Evolutionary conservation across 2,888 invertebrate species (phyloP).

Genomic region (Glyphotaelius pellucidus): DNA sequence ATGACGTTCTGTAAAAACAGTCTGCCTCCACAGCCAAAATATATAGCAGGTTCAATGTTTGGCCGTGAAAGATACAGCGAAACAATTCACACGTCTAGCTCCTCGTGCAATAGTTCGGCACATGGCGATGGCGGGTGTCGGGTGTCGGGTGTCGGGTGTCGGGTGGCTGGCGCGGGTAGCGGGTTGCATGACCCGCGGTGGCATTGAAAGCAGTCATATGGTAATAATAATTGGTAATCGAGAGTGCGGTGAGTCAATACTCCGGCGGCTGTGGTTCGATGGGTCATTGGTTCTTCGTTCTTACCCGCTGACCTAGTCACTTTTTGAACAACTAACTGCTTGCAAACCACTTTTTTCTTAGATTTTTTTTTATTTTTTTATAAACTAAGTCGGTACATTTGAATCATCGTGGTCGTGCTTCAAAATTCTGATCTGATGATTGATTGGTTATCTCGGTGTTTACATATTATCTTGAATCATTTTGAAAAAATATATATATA

Average conservation of each 20-base stretch:
- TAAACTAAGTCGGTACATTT: not conserved
- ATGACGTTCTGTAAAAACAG: not conserved
- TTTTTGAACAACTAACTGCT: not conserved
- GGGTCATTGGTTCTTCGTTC: slow-evolving; percentile 24
- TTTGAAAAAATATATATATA: too few species aligned
- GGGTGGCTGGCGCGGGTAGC: not conserved
- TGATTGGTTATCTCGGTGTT: too few species aligned
- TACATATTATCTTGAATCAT: too few species aligned
- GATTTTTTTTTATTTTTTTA: not conserved
- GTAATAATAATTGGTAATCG: slow-evolving; percentile 4
- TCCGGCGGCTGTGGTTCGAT: not conserved
- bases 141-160: not conserved
- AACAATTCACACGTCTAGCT: slow-evolving; percentile 21
- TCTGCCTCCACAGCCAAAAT: not conserved
- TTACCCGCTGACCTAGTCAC: slow-evolving; percentile 20
- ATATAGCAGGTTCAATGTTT: slow-evolving; percentile 49
- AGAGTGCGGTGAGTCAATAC: slow-evolving; percentile 10
- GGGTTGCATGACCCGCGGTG: slow-evolving; percentile 30
- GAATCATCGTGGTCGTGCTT: not conserved
- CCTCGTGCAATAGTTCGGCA: slow-evolving; percentile 38
- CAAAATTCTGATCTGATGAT: not conserved
- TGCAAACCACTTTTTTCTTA: not conserved
- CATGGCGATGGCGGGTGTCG: slow-evolving; percentile 36
- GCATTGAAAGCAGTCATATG: slow-evolving; percentile 19
- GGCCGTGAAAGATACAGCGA: slow-evolving; percentile 55